Evolutionary conservation across 1,140 invertebrate genomes (phyloP), one percentile per base, ranked within the genome.

Genomic region (Laupala kohalensis): DNA sequence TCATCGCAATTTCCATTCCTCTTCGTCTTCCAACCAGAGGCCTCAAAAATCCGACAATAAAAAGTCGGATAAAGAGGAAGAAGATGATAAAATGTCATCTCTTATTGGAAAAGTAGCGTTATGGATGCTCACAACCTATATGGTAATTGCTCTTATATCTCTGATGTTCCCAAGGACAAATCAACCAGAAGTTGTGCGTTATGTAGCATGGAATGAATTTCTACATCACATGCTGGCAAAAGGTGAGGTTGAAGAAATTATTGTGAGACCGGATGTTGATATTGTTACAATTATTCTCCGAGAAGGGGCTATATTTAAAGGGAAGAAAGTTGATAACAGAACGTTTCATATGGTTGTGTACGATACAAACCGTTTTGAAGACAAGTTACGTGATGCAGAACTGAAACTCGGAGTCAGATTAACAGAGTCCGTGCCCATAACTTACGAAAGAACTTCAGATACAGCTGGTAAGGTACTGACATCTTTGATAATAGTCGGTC

Each of bases 121-220:
- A 30, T 92, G 90, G 90, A 86, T 92, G 83, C 80, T 91, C 9
- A 88, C 87, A 25, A 88, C 88, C 30, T 91, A 89, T 76, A 85
- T 91, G 79, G 81, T 91, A 63, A 86, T 92, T 37, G 85, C 88
- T 30, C 80, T 90, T 62, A 84, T 91, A 70, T 89, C 89, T 6
- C 77, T 89, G 12, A 75, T 92, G 26, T 88, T 92, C 72, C 89
- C 90, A 2, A 86, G 85, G 26, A 88, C 85, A 64, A 89, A 87
- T 77, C 86, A 90, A 74, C 89, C 88, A 75, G 91, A 92, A 82
- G 88, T 79, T 15, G 73, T 83, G 25, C 77, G 83, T 63, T 93
- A 91, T 81, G 89, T 96, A 24, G 95, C 93, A 0, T 97, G 95
- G 95, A 94, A 96, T 84, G 95, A 97, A 83, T 97, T 97, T 84